Conservation (phyloP, 1,140 invertebrate species). For the Drosophila kohkoa region DNA sequence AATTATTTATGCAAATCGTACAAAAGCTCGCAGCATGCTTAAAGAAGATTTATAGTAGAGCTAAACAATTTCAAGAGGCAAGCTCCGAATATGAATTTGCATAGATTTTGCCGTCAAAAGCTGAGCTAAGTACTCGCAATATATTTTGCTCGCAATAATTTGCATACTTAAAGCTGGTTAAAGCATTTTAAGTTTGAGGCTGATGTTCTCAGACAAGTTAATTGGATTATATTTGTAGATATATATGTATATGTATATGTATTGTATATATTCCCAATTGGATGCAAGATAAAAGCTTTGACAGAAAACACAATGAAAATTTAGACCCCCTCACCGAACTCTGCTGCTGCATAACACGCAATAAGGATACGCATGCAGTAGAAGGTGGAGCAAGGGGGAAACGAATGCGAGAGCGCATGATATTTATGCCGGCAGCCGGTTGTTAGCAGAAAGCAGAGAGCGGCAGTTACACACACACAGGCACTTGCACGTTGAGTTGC, state of each 20-base stretch:
- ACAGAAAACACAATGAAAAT: conserved; percentile 34
- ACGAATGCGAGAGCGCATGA: background rate
- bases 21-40: background rate
- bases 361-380: conserved; percentile 32
- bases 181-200: background rate
- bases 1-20: background rate
- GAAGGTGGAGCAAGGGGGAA: conserved; percentile 16
- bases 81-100: background rate
- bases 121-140: background rate
- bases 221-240: conserved; percentile 30
- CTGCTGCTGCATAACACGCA: conserved; percentile 4
- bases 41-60: background rate
- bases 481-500: too few species aligned
- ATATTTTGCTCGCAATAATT: background rate
- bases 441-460: conserved; percentile 40
- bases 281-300: conserved; percentile 37
- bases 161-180: conserved; percentile 6
- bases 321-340: conserved; percentile 6
- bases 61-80: background rate
- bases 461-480: conserved; percentile 45
- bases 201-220: conserved; percentile 25
- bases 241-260: background rate
- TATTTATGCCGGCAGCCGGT: conserved; percentile 43
- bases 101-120: background rate
- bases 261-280: conserved; percentile 24